A percentile compares a stretch with the other conserved stretches of the same genome.
Evolutionary conservation across 1,140 invertebrate genomes (phyloP).

Genomic region (Chironomus tepperi): DNA sequence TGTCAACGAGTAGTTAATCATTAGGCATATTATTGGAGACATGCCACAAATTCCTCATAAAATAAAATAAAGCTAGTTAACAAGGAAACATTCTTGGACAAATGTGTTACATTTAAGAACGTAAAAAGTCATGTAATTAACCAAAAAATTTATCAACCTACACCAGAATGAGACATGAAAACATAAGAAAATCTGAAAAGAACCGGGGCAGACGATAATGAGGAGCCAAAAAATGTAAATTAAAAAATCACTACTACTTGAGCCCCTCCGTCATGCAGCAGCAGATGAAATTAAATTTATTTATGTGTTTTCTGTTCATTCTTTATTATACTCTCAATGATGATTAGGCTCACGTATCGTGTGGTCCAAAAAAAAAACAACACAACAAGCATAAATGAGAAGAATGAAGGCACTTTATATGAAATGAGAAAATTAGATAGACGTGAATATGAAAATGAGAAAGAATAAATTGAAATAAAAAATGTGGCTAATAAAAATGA

Average conservation of each 20-base stretch:
- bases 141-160: neutral
- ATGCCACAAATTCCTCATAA: neutral
- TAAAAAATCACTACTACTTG: neutral
- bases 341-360: neutral
- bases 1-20: conserved; percentile 12
- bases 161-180: neutral
- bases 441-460: neutral
- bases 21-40: neutral
- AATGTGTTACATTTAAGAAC: neutral
- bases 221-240: conserved; percentile 21
- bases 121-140: neutral
- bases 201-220: neutral
- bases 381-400: neutral
- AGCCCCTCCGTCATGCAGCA: neutral
- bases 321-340: neutral
- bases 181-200: neutral
- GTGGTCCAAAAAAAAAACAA: neutral
- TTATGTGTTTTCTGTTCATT: neutral
- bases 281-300: conserved; percentile 6
- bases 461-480: neutral
- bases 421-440: neutral
- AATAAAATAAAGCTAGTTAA: neutral
- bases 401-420: neutral
- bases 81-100: neutral
- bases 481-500: too few species aligned